Conservation (phyloP, 2,113 vertebrate genomes). For the Corythornis cristatus region DNA sequence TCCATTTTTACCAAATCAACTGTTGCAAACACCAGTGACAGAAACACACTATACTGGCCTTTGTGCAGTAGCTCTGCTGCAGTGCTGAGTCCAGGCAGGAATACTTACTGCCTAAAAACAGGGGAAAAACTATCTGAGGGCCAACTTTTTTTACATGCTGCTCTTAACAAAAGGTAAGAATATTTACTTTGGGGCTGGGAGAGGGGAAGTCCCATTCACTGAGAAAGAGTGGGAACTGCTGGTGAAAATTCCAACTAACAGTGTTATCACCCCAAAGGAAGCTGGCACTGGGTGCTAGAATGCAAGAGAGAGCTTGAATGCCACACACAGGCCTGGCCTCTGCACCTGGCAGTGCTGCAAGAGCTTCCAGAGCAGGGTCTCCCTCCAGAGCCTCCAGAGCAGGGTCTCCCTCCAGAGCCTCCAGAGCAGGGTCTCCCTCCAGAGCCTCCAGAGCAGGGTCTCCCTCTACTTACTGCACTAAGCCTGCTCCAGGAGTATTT, state of each 20-base stretch:
- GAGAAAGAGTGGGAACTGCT: background rate
- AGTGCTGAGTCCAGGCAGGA: fast-evolving
- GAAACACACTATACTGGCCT: background rate
- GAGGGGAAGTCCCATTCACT: background rate
- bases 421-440: too few species aligned
- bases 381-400: too few species aligned
- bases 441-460: too few species aligned
- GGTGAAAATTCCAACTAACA: background rate
- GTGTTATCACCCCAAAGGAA: background rate
- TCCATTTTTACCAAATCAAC: background rate
- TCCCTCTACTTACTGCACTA: too few species aligned
- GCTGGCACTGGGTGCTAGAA: background rate
- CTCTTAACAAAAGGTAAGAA: background rate
- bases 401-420: too few species aligned
- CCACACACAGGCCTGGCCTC: background rate
- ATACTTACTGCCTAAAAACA: background rate
- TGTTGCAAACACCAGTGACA: background rate
- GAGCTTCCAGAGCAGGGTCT: background rate
- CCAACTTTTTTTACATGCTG: background rate
- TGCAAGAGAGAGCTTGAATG: background rate
- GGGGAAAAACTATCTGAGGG: background rate
- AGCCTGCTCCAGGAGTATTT: too few species aligned
- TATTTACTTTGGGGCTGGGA: background rate
- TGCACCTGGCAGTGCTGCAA: background rate
- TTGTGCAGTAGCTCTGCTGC: background rate